These are phyloP conservation scores for Sakesphorus luctuosus DNA, from an alignment of 2,113 vertebrate genomes.

Conservation along the genomic window DNA sequence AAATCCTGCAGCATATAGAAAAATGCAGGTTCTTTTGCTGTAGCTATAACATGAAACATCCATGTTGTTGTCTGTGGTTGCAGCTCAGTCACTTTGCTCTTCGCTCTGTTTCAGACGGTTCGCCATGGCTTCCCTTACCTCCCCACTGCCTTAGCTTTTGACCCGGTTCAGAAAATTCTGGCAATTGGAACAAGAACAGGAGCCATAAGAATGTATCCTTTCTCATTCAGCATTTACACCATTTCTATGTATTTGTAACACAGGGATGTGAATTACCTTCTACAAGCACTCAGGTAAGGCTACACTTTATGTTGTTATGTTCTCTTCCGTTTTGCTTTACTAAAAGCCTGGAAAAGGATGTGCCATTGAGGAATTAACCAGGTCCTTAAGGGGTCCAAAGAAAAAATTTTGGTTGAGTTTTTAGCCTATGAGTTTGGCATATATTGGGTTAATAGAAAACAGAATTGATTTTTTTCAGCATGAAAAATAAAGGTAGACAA, in stretches of 20 bases:
- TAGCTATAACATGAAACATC: not conserved
- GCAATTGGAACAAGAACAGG: constrained; percentile 93
- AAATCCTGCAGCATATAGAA: not conserved
- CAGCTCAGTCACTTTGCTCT: not conserved
- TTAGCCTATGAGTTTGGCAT: not conserved
- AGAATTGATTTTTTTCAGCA: not conserved
- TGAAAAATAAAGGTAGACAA: not conserved
- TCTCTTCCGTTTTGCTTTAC: not conserved
- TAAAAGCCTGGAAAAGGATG: not conserved
- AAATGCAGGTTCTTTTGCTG: not conserved
- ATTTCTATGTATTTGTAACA: constrained; percentile 11
- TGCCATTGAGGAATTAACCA: not conserved
- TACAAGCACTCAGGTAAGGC: constrained; percentile 55
- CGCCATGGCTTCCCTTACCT: constrained; percentile 97
- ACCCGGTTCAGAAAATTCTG: constrained; percentile 97
- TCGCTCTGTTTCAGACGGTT: constrained; percentile 87
- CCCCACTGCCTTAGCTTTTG: constrained; percentile 93
- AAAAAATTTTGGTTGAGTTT: not conserved
- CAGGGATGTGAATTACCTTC: not conserved
- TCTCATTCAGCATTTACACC: constrained; percentile 5
- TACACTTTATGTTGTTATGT: not conserved
- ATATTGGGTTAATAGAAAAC: not conserved
- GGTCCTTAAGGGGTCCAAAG: not conserved
- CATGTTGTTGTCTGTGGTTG: not conserved
- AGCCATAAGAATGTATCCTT: constrained; percentile 99